Base-by-base conservation (phyloP, 35 echinoderm and acorn worm genomes). In the Stichopus chloronotus region DNA sequence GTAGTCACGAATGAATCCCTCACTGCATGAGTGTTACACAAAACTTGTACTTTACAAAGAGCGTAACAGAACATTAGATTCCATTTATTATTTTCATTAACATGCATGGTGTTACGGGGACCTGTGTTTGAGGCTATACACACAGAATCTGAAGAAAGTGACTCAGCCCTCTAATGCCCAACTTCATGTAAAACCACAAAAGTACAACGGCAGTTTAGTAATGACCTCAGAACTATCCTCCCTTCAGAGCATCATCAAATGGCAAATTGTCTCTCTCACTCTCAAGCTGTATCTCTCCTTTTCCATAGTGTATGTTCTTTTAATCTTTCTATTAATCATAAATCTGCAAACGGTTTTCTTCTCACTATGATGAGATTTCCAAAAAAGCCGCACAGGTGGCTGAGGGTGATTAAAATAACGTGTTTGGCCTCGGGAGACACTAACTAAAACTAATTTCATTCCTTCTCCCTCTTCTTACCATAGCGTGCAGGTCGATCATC, bases 301-400 rank as follows among this genome's bases (percentile, higher is more conserved):
- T 43, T 65, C 61, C 61, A 65, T 43, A 43, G 11, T 65, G 61
- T 65, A 9, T 65, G 61, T 65, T 19, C 61, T 65, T 65, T 65
- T 65, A 65, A 65, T 65, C 61, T 65, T 65, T 65, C 61, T 65
- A 65, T 65, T 65, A 65, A 65, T 65, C 61, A 65, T 65, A 65
- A 65, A 65, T 14, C 11, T 65, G 11, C 61, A 65, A 65, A 14
- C 4, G 19, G 11, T 14, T 14, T 14, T 14, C 61, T 65, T 43
- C 30, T 65, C 61, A 8, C 61, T 65, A 43, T 43, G 61, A 65
- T 65, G 61, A 65, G 61, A 65, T 65, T 65, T 65, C 61, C 61
- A 65, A 65, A 65, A 43, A 65, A 65, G 61, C 61, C 61, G 61
- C 61, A 65, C 61, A 65, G 61, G 61, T 65, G 61, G 61, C 61